phyloP scores from a whole-genome alignment of 2,113 vertebrate species.

The Ceyx margarethae region DNA sequence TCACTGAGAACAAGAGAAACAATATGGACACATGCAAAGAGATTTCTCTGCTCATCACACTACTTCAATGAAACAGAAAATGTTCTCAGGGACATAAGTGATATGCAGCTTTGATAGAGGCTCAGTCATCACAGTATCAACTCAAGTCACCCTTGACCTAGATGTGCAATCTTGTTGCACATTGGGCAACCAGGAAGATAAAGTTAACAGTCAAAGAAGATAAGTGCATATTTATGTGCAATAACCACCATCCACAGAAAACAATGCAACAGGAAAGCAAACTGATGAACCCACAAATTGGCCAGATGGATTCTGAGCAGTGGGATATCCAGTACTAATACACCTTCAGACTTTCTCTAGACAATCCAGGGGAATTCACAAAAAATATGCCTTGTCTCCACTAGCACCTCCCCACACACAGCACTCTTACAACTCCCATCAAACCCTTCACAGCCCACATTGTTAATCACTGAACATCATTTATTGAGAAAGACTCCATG shows the following conservation, averaged over 20 bases:
- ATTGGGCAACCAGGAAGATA: neutral
- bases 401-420: neutral
- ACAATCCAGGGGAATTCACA: neutral
- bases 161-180: neutral
- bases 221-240: too few species aligned
- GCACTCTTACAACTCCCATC: neutral
- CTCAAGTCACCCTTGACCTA: too few species aligned
- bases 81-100: neutral
- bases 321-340: neutral
- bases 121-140: neutral
- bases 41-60: neutral
- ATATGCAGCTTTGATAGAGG: neutral
- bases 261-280: neutral
- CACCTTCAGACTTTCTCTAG: neutral
- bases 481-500: too few species aligned
- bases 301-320: neutral
- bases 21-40: neutral
- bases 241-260: neutral
- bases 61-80: neutral
- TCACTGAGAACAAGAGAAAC: neutral
- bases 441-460: neutral
- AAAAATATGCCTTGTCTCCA: neutral
- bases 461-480: too few species aligned
- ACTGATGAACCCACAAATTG: neutral
- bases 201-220: too few species aligned